phyloP scores from a whole-genome alignment of 1,140 invertebrate species.

The Bombus superbus region DNA sequence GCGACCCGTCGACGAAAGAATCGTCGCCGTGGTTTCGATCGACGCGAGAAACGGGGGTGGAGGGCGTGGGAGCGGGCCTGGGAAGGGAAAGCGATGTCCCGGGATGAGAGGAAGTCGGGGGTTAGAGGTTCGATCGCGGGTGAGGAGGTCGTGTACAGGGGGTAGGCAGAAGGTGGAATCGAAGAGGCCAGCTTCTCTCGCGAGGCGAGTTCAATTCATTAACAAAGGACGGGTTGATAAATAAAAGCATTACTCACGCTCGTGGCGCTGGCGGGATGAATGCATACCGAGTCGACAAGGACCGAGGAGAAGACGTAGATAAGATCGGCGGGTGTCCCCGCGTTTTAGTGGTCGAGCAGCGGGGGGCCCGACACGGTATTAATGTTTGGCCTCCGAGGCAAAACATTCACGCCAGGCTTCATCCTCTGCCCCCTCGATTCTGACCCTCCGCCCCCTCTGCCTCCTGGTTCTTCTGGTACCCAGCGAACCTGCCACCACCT shows the following conservation, averaged over 20 bases:
- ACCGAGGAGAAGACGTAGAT: constrained; percentile 79
- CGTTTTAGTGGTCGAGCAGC: constrained; percentile 78
- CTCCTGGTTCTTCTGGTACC: background rate
- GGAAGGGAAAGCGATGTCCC: background rate
- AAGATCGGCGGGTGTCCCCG: constrained; percentile 80
- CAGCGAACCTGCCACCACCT: constrained; percentile 14
- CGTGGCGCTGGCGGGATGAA: constrained; percentile 76
- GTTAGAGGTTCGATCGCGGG: background rate
- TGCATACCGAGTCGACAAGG: constrained; percentile 79
- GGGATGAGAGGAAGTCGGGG: constrained; percentile 14
- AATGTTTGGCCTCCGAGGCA: constrained; percentile 81
- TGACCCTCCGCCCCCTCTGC: background rate
- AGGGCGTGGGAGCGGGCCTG: background rate
- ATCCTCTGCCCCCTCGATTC: constrained; percentile 33
- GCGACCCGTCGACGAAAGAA: constrained; percentile 22
- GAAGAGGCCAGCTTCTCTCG: constrained; percentile 43
- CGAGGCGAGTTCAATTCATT: constrained; percentile 73
- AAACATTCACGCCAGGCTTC: constrained; percentile 74
- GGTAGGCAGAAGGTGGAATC: constrained; percentile 2
- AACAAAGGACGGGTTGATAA: constrained; percentile 80
- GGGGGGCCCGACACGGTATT: constrained; percentile 79
- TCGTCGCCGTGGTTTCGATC: background rate
- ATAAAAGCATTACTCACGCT: constrained; percentile 80
- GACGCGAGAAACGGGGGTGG: background rate
- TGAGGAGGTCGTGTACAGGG: too few species aligned